Evolutionary conservation across 2,797 vertebrate genomes (phyloP), one percentile per base, ranked within the genome.

Genomic region (Neoniphon sammara): DNA sequence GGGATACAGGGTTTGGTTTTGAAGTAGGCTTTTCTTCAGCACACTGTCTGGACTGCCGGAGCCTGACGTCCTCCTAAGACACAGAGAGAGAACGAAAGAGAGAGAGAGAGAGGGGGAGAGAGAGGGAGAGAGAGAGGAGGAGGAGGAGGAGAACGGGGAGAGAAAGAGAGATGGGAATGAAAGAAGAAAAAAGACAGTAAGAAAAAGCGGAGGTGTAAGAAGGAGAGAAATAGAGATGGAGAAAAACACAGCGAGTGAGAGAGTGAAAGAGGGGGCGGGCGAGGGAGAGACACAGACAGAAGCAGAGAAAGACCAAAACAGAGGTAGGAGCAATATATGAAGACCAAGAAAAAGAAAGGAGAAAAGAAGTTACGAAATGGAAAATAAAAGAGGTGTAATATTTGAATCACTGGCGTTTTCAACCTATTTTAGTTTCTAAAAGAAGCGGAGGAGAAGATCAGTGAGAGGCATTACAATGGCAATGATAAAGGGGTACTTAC

Each of bases 1-100:
- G 67, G 93, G 90, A 79, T 92, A 93, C 73, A 86, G 80, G 68
- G 84, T 50, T 90, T 30, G 95, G 92, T 88, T 81, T 0, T 91
- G 92, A 68, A 96, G 96, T 53, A 97, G 91, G 85, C 95, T 97
- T 90, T 96, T 92, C 91, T 97, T 98, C 89, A 94, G 44, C 84
- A 96, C 80, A 81, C 96, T 96, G 93, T 96, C 96, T 70, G 96
- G 95, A 94, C 95, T 98, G 92, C 81, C 81, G 77, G 80, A 73
- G 89, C 85, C 85, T 78, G 92, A 85, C 78, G 80, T 85, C 77
- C 83, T 88, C 82, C 93, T 95, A 88, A 69, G 64, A 65, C 31
- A 64, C 73, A 42, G 17, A 67, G 56, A 34, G 54, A 49, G 27
- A 25, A 21, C 34, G 64, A 65, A 58, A 60, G 56, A 78, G 55